Percentiles rank a stretch among this genome's conserved stretches.
phyloP scores from a whole-genome alignment of 2,888 invertebrate genomes.

The Zygogramma bicolorata region DNA sequence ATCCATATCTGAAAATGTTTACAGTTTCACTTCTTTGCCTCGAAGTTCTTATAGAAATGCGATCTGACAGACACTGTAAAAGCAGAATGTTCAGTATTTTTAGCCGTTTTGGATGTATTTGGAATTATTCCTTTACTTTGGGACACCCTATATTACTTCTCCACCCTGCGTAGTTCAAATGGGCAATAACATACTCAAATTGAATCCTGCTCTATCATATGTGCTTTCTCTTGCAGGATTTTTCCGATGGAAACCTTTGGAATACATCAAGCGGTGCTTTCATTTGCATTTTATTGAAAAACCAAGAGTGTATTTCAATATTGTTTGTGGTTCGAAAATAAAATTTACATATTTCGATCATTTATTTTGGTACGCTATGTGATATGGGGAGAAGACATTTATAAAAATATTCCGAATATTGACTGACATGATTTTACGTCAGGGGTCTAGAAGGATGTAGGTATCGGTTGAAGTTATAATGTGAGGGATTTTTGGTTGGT shows the following conservation, averaged over 20 bases:
- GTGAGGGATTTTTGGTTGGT: too few species aligned
- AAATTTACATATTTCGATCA: conserved; percentile 57
- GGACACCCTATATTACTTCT: not conserved
- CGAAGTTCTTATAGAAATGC: too few species aligned
- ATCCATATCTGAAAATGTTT: too few species aligned
- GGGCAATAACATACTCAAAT: not conserved
- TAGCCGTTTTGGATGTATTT: too few species aligned
- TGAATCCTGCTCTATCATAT: not conserved
- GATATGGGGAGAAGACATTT: not conserved
- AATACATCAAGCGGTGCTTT: conserved; percentile 59
- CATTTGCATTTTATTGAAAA: conserved; percentile 65
- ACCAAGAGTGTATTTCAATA: conserved; percentile 61
- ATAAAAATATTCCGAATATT: not conserved
- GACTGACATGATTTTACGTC: not conserved
- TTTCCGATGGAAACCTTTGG: conserved; percentile 44
- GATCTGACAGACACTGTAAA: too few species aligned
- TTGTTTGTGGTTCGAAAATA: conserved; percentile 61
- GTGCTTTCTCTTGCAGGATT: conserved; percentile 3
- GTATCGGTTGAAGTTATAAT: too few species aligned
- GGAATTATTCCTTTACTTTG: too few species aligned
- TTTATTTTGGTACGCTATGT: conserved; percentile 22
- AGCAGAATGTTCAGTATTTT: too few species aligned
- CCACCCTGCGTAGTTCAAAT: too few species aligned
- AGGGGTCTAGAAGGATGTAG: too few species aligned
- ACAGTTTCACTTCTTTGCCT: too few species aligned